Evolutionary conservation across 2,113 vertebrate species (phyloP).

Genomic region (Dolichallabes microphthalmus): DNA sequence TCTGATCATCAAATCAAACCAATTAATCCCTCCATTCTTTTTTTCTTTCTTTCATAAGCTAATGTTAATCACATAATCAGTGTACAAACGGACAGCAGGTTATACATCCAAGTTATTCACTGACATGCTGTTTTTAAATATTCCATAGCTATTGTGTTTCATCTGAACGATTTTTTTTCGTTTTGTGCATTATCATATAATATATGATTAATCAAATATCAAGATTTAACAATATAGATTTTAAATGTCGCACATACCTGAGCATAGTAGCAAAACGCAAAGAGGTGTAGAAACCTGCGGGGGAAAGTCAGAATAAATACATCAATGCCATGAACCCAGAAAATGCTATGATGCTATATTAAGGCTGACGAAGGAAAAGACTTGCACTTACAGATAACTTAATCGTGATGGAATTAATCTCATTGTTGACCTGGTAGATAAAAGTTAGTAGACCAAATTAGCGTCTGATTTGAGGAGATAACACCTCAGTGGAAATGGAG

Average conservation of each 20-base stretch:
- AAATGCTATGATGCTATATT: not conserved
- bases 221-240: not conserved
- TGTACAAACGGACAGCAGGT: not conserved
- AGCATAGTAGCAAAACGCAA: constrained; percentile 89
- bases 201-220: not conserved
- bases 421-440: constrained; percentile 64
- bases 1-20: constrained; percentile 44
- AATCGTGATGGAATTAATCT: constrained; percentile 63
- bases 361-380: not conserved
- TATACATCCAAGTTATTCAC: not conserved
- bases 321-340: not conserved
- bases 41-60: not conserved
- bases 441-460: constrained; percentile 38
- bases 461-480: constrained; percentile 29
- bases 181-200: no score
- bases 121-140: not conserved
- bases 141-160: not conserved
- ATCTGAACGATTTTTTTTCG: no score
- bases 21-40: no score
- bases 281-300: constrained; percentile 88
- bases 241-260: constrained; percentile 78
- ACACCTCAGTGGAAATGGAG: constrained; percentile 13
- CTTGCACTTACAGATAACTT: constrained; percentile 73
- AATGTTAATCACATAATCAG: not conserved
- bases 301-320: constrained; percentile 48